Base-by-base conservation (phyloP, 1,140 invertebrate genomes). In the Bombyx mandarina region DNA sequence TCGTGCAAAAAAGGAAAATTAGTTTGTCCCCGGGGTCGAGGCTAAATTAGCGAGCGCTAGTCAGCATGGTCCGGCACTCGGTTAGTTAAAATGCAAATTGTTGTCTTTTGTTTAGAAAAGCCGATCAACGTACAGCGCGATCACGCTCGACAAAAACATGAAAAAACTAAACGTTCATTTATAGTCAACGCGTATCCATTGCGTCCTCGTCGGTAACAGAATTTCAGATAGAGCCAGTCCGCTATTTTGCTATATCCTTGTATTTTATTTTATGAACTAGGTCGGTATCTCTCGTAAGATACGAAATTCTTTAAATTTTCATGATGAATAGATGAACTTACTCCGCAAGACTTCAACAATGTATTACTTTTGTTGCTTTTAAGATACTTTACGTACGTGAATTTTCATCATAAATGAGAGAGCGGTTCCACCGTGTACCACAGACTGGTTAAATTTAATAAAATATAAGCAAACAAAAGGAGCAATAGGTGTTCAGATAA, bases 31-130 rank as follows among this genome's bases (percentile, higher is more conserved):
- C 60, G 58, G 66, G 63, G 67, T 69, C 69, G 58, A 66, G 60
- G 65, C 54, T 57, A 73, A 76, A 77, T 77, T 73, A 76, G 58
- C 71, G 67, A 58, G 52, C 62, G 60, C 65, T 57, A 61, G 61
- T 67, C 64, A 65, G 63, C 65, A 35, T 66, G 66, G 63, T 69
- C 65, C 66, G 74, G 80, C 79, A 78, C 81, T 79, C 73, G 71
- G 75, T 75, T 81, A 71, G 74, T 85, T 83, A 83, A 86, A 81
- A 83, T 86, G 80, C 77, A 82, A 82, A 86, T 83, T 77, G 69
- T 75, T 68, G 67, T 79, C 73, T 77, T 82, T 82, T 80, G 78
- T 85, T 82, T 77, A 68, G 60, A 61, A 62, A 67, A 52, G 55
- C 66, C 69, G 71, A 79, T 77, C 71, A 68, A 62, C 47, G 56